These are phyloP conservation scores for Ptilodon capucinus DNA, from an alignment of 2,888 invertebrate species.

Conservation along the genomic window DNA sequence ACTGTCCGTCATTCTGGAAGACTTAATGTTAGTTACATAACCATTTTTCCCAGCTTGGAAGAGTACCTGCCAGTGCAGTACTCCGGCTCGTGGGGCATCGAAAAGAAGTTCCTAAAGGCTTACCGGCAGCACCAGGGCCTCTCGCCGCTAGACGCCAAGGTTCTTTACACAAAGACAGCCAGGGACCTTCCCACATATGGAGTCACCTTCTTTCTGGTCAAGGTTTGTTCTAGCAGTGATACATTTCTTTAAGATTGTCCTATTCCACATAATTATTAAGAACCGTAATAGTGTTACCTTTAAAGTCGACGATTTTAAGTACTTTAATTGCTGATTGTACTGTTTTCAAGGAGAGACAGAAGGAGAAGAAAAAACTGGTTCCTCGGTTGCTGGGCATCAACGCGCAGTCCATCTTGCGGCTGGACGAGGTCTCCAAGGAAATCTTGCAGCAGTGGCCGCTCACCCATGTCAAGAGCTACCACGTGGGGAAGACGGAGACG, in stretches of 20 bases:
- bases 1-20: not conserved
- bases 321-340: no score
- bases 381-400: constrained; percentile 99
- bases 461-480: constrained; percentile 97
- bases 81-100: constrained; percentile 93
- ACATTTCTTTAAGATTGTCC: no score
- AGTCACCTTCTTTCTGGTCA: constrained; percentile 99
- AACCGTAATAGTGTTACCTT: no score
- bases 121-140: constrained; percentile 90
- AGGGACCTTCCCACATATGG: constrained; percentile 98
- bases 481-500: constrained; percentile 96
- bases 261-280: no score
- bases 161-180: constrained; percentile 97
- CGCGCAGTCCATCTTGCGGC: constrained; percentile 96
- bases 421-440: constrained; percentile 99
- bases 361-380: constrained; percentile 98
- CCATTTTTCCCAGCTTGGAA: constrained; percentile 85
- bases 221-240: constrained; percentile 79
- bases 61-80: constrained; percentile 98
- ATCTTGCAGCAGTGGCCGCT: constrained; percentile 98
- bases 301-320: no score
- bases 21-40: constrained; percentile 7
- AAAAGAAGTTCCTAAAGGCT: constrained; percentile 96
- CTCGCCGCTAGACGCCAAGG: constrained; percentile 96
- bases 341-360: constrained; percentile 94